Base-by-base conservation (phyloP, 1,140 invertebrate genomes). In the Parasteatoda tepidariorum region DNA sequence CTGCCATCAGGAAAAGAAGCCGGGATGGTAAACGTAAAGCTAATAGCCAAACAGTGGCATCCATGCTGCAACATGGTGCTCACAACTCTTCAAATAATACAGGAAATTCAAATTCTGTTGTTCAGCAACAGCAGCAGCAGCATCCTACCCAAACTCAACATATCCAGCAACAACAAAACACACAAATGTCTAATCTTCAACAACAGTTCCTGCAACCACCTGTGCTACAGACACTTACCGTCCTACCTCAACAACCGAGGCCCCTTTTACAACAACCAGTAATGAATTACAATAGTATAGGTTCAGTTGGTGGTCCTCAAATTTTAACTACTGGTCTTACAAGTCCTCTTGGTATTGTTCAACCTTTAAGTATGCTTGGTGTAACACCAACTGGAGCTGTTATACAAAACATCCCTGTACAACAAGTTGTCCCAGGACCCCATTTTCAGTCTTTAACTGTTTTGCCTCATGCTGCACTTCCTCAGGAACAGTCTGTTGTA, bases 51-150 rank as follows among this genome's bases (percentile, higher is more conserved):
- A 94, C 93, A 5, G 93, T 94, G 2, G 93, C 93, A 3, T 93
- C 92, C 2, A 94, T 94, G 90, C 87, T 95, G 31, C 93, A 94
- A 85, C 93, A 93, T 41, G 92, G 93, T 0, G 92, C 92, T 0
- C 92, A 92, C 11, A 92, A 92, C 31, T 83, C 81, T 33, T 41
- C 55, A 33, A 11, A 64, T 34, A 67, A 79, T 59, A 30, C 84
- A 34, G 18, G 31, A 18, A 76, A 68, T 70, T 33, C 71, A 22
- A 68, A 66, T 70, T 59, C 73, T 61, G 62, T 26, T 9, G 28
- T 38, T 30, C 84, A 76, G 26, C 73, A 57, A 11, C 67, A 71
- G 41, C 61, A 48, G 9, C 66, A 67, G 13, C 83, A 71, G 7
- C 55, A 30, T 54, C 55, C 28, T 24, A 41, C 15, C 5, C 59